phyloP scores from a whole-genome alignment of 2,888 invertebrate genomes.

The Plagodis pulveraria region DNA sequence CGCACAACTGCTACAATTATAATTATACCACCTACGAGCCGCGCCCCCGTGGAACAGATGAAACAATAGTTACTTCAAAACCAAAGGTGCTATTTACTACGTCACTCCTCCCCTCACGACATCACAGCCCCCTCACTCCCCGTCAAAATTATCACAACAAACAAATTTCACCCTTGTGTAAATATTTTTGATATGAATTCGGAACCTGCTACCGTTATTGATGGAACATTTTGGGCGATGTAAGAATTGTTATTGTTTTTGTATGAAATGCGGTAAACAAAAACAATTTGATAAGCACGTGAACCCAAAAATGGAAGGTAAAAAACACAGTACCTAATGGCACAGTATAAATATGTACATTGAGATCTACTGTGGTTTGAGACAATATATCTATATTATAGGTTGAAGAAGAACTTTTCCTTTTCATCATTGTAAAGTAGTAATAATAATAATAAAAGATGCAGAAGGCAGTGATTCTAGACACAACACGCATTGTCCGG shows the following conservation, averaged over 20 bases:
- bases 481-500: no score
- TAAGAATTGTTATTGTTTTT: constrained; percentile 14
- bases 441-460: no score
- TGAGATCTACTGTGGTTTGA: no score
- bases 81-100: constrained; percentile 22
- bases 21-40: constrained; percentile 26
- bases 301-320: no score
- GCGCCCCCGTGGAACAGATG: constrained; percentile 5
- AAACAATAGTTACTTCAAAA: background rate
- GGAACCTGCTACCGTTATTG: constrained; percentile 3
- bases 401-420: no score
- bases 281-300: background rate
- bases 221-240: constrained; percentile 2
- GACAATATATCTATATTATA: no score
- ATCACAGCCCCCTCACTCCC: background rate
- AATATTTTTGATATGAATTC: constrained; percentile 20
- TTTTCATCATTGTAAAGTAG: no score
- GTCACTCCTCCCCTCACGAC: constrained; percentile 15
- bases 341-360: no score
- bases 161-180: constrained; percentile 39
- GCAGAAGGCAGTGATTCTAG: no score
- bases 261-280: constrained; percentile 2
- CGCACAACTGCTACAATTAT: constrained; percentile 14
- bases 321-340: no score
- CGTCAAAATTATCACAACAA: constrained; percentile 44